These are phyloP conservation scores for Lanius ludovicianus DNA, from an alignment of 2,113 vertebrate species.

Conservation along the genomic window DNA sequence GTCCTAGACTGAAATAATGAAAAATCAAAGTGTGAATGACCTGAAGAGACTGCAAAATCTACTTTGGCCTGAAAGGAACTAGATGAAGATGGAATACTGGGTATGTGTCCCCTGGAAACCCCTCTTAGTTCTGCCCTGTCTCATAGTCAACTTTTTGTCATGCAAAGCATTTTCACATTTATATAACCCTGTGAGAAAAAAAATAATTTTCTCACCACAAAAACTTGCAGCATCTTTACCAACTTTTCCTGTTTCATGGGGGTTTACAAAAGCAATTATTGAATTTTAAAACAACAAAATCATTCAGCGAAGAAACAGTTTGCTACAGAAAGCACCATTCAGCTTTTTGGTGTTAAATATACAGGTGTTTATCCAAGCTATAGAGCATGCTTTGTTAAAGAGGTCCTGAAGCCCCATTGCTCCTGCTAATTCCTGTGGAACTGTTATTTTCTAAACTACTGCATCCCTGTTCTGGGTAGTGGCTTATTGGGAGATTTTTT, in stretches of 20 bases:
- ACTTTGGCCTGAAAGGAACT: background rate
- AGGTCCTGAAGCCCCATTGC: background rate
- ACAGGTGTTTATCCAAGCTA: background rate
- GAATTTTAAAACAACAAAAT: background rate
- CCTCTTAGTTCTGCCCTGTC: background rate
- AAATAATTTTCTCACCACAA: background rate
- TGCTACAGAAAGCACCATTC: background rate
- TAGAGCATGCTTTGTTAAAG: background rate
- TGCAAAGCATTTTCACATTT: background rate
- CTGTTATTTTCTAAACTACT: background rate
- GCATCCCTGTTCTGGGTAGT: background rate
- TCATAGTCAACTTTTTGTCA: background rate
- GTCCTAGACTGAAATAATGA: background rate
- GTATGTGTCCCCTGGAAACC: accelerated
- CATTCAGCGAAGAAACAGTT: background rate
- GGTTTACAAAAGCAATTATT: background rate
- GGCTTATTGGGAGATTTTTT: background rate
- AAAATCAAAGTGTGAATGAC: background rate
- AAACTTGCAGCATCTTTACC: background rate
- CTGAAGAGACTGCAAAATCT: background rate
- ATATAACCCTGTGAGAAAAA: background rate
- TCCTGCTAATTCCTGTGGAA: background rate
- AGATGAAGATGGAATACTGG: background rate
- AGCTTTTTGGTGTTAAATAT: background rate
- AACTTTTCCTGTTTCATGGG: background rate